phyloP scores from a whole-genome alignment of 2,113 vertebrate genomes.

The Plotosus lineatus region DNA sequence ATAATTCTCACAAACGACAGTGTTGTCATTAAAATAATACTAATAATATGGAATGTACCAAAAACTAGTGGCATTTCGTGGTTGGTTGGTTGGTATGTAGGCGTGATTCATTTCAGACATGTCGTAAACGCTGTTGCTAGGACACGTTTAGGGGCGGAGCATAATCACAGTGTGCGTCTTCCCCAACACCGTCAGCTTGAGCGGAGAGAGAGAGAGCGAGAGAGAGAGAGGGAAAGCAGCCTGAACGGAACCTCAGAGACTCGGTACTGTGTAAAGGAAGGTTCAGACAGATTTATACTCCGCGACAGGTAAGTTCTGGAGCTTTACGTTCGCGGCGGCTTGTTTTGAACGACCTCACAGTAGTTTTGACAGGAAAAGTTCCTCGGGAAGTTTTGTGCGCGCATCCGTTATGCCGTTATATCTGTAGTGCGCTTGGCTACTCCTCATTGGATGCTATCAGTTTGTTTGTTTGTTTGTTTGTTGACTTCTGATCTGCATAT shows the following conservation, averaged over 20 bases:
- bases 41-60: no score
- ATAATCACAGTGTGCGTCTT: background rate
- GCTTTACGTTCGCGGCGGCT: background rate
- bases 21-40: background rate
- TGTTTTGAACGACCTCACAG: no score
- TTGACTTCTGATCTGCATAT: background rate
- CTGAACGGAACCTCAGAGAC: background rate
- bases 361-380: background rate
- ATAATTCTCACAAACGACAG: background rate
- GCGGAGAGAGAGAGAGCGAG: no score
- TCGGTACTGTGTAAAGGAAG: background rate
- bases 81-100: background rate
- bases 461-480: background rate
- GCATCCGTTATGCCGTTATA: background rate
- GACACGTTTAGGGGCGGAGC: conserved; percentile 17
- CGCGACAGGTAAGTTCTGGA: conserved; percentile 12
- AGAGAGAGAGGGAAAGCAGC: no score
- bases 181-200: background rate
- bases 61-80: no score
- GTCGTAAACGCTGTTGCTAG: conserved; percentile 12
- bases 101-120: conserved; percentile 9
- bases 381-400: background rate
- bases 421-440: background rate
- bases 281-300: background rate
- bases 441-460: background rate